phyloP scores from a whole-genome alignment of 1,140 invertebrate species.

The Wasmannia auropunctata region DNA sequence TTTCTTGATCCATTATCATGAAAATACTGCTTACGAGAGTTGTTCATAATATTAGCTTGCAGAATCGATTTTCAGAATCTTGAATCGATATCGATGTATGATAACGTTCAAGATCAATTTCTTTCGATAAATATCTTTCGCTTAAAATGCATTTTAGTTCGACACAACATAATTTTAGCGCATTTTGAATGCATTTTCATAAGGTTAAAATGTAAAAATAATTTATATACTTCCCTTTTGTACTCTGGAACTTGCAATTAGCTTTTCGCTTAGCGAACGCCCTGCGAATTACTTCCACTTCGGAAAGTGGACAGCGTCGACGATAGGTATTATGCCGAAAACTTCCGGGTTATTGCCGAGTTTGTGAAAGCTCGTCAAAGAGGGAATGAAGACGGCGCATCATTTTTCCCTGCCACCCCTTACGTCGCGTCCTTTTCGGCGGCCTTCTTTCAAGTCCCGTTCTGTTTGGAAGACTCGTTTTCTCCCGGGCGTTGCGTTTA shows the following conservation, averaged over 20 bases:
- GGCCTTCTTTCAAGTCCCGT: conserved; percentile 62
- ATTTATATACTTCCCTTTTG: neutral
- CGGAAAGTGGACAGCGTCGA: neutral
- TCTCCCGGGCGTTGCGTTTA: conserved; percentile 56
- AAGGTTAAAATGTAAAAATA: neutral
- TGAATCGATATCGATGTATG: neutral
- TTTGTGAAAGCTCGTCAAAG: conserved; percentile 14
- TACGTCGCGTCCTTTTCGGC: conserved; percentile 42
- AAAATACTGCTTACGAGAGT: neutral
- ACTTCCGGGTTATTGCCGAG: conserved; percentile 6
- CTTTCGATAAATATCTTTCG: neutral
- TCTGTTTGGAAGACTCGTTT: conserved; percentile 59
- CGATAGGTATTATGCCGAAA: neutral
- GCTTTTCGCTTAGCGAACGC: neutral
- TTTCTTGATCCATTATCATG: neutral
- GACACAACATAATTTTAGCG: neutral
- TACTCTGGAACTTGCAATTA: neutral
- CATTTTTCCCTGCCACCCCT: conserved; percentile 37
- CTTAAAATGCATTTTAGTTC: neutral
- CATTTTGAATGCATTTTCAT: neutral
- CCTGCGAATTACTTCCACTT: neutral
- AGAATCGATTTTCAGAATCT: neutral
- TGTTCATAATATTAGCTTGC: neutral
- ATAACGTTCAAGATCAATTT: neutral
- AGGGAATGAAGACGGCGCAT: neutral